These are phyloP conservation scores for Zygaena filipendulae DNA, from an alignment of 2,888 invertebrate species.

Conservation along the genomic window DNA sequence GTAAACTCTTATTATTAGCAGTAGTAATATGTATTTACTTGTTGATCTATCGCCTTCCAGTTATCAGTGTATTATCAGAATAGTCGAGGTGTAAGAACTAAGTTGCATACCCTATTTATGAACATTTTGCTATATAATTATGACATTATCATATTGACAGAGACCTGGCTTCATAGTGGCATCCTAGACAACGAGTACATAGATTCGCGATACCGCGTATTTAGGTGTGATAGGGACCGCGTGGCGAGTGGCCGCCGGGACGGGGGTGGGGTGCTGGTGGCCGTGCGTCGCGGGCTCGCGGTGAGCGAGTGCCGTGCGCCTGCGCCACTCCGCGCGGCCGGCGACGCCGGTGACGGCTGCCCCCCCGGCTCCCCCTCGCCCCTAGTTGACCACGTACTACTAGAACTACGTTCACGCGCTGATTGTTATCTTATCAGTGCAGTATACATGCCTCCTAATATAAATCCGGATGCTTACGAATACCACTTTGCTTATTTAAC, in stretches of 20 bases:
- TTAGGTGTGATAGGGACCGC: conserved; percentile 1
- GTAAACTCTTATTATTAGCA: no score
- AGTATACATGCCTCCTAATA: neutral
- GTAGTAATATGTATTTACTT: no score
- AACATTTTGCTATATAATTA: conserved; percentile 5
- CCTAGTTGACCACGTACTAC: neutral
- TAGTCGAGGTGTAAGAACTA: no score
- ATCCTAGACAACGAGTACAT: conserved; percentile 2
- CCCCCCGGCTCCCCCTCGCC: neutral
- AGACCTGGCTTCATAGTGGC: no score
- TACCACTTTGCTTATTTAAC: conserved; percentile 1
- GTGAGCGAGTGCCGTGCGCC: no score
- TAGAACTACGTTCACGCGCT: neutral
- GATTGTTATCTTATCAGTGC: no score
- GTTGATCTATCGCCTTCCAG: no score
- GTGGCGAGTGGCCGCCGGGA: conserved; percentile 1
- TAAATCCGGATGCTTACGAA: neutral
- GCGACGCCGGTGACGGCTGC: neutral
- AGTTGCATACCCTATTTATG: conserved; percentile 3
- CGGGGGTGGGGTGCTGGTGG: conserved; percentile 1
- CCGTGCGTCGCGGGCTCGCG: conserved; percentile 6
- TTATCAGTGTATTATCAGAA: no score
- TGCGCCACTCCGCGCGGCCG: no score
- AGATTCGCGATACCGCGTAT: conserved; percentile 1
- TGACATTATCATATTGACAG: conserved; percentile 1